Evolutionary conservation across 2,888 invertebrate genomes (phyloP).

Genomic region (Cepaea hortensis): DNA sequence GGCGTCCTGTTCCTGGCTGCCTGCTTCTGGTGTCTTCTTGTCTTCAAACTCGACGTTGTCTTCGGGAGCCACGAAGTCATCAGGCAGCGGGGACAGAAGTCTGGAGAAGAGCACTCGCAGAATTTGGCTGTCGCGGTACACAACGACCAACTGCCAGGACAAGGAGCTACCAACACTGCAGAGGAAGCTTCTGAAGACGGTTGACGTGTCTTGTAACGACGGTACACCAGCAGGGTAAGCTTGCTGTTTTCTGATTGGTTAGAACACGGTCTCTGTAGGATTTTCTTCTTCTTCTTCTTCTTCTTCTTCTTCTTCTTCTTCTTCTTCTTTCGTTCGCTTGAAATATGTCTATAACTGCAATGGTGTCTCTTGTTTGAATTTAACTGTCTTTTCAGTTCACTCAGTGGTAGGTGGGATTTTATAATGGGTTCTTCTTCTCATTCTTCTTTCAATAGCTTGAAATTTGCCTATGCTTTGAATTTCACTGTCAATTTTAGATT

Average conservation of each 20-base stretch:
- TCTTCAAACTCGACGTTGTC: not conserved
- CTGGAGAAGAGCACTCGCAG: conserved; percentile 52
- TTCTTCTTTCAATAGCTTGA: no score
- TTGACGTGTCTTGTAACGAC: conserved; percentile 69
- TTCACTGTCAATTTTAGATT: no score
- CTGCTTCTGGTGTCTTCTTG: not conserved
- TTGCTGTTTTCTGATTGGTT: not conserved
- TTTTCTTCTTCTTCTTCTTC: conserved; percentile 3
- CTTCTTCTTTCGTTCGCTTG: no score
- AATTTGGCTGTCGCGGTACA: conserved; percentile 55
- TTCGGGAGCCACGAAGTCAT: not conserved
- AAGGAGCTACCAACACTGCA: conserved; percentile 65
- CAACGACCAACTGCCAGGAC: conserved; percentile 67
- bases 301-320: not conserved
- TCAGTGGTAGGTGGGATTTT: no score
- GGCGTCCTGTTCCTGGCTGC: not conserved
- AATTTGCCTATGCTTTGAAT: no score
- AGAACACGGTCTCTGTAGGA: no score
- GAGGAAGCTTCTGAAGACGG: conserved; percentile 61
- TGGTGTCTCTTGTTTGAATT: no score
- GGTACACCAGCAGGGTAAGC: conserved; percentile 71
- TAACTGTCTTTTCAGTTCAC: no score
- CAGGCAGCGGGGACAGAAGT: not conserved
- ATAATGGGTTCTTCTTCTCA: no score
- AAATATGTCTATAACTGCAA: no score